Conservation (phyloP, 2,113 vertebrate genomes). For the Sula dactylatra region DNA sequence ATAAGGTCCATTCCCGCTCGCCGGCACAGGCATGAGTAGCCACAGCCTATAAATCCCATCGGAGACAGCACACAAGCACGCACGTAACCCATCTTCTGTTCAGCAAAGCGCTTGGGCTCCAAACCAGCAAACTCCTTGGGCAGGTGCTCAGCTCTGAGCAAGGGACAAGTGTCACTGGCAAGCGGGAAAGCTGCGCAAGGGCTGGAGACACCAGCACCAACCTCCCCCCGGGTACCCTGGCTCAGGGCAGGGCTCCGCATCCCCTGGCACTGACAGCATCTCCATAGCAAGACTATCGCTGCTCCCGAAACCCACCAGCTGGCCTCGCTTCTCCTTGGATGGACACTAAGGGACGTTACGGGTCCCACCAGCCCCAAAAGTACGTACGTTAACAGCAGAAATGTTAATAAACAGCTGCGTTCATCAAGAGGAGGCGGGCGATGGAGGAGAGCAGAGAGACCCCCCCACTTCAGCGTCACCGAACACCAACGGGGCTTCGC, state of each 20-base stretch:
- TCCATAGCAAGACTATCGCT: not conserved
- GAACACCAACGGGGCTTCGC: not conserved
- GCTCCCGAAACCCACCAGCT: not conserved
- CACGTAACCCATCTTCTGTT: not conserved
- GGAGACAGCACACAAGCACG: not conserved
- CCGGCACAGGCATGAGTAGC: not conserved
- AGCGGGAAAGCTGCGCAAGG: not conserved
- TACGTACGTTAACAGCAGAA: slow-evolving; percentile 60
- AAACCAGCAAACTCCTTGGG: not conserved
- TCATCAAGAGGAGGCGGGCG: slow-evolving; percentile 41
- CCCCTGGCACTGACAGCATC: not conserved
- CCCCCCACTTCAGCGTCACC: slow-evolving; percentile 43
- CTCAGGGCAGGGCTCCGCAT: not conserved
- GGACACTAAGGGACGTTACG: not conserved
- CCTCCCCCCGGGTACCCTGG: not conserved
- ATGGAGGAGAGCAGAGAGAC: slow-evolving; percentile 46
- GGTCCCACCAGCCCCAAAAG: slow-evolving; percentile 15
- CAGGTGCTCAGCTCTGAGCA: not conserved
- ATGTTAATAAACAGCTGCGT: slow-evolving; percentile 39
- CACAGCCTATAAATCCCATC: slow-evolving; percentile 34
- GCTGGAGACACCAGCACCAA: not conserved
- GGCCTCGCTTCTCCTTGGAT: not conserved
- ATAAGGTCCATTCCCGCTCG: slow-evolving; percentile 14
- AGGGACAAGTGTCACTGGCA: rapidly evolving
- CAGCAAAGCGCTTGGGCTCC: not conserved